A percentile compares a stretch with the other conserved stretches of the same genome.
phyloP scores from a whole-genome alignment of 1,140 invertebrate genomes.

The Philaenus spumarius region DNA sequence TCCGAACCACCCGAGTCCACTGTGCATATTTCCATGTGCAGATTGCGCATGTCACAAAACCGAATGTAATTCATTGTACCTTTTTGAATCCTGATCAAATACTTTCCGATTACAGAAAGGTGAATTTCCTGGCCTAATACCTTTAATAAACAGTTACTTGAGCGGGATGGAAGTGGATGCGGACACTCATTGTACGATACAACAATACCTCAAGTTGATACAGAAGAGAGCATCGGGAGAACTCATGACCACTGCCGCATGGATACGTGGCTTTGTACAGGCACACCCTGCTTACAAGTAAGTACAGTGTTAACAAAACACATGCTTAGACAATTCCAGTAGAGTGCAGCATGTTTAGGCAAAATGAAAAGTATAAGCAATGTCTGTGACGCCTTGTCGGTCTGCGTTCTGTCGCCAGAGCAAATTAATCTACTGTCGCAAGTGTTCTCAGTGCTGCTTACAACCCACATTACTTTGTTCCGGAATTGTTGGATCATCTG shows the following conservation, averaged over 20 bases:
- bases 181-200: conserved; percentile 93
- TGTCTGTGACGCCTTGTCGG: no score
- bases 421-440: no score
- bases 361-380: neutral
- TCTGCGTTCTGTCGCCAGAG: no score
- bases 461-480: no score
- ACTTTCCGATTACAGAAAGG: conserved; percentile 48
- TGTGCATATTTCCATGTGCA: no score
- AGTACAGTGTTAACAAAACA: no score
- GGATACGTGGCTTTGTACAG: conserved; percentile 87
- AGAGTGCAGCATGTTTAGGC: neutral
- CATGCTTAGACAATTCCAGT: neutral
- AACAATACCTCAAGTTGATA: conserved; percentile 95
- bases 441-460: no score
- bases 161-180: conserved; percentile 92
- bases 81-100: neutral
- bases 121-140: conserved; percentile 91
- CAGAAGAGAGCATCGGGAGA: conserved; percentile 81
- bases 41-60: no score
- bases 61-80: no score
- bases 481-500: no score
- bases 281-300: conserved; percentile 86
- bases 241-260: conserved; percentile 78
- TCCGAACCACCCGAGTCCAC: no score
- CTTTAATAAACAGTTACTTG: conserved; percentile 89